A percentile compares a stretch with the other conserved stretches of the same genome.
These are phyloP conservation scores for Bombus breviceps DNA, from an alignment of 1,140 invertebrate genomes.

Conservation along the genomic window DNA sequence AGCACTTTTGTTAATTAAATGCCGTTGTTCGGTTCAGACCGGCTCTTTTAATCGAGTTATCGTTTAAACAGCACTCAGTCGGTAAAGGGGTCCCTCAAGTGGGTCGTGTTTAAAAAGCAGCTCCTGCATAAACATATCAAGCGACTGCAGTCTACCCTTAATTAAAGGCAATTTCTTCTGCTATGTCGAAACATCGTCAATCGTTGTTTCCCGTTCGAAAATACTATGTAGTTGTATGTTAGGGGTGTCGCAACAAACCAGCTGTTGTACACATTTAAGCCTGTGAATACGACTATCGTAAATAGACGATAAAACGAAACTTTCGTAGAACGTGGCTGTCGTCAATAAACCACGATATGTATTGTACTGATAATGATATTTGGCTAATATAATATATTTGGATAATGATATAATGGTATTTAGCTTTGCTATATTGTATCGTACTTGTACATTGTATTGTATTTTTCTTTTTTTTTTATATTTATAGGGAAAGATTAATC, in stretches of 20 bases:
- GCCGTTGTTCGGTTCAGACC: conserved; percentile 78
- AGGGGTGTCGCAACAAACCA: fast-evolving
- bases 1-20: conserved; percentile 82
- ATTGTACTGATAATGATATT: too few relatives aligned
- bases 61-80: conserved; percentile 75
- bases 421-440: too few relatives aligned
- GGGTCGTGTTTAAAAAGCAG: conserved; percentile 72
- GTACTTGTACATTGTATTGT: too few relatives aligned
- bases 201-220: neutral
- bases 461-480: too few relatives aligned
- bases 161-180: conserved; percentile 74
- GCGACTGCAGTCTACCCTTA: conserved; percentile 68
- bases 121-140: conserved; percentile 76
- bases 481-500: too few relatives aligned
- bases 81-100: conserved; percentile 71
- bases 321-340: neutral
- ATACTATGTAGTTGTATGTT: neutral
- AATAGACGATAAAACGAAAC: neutral
- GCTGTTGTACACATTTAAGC: neutral
- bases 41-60: conserved; percentile 80
- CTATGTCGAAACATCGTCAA: neutral
- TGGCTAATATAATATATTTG: too few relatives aligned
- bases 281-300: neutral
- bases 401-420: too few relatives aligned
- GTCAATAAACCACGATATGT: too few relatives aligned